Percentiles rank a stretch among this genome's conserved stretches.
These are phyloP conservation scores for Siphamia tubifer DNA, from an alignment of 2,113 vertebrate genomes.

Conservation along the genomic window DNA sequence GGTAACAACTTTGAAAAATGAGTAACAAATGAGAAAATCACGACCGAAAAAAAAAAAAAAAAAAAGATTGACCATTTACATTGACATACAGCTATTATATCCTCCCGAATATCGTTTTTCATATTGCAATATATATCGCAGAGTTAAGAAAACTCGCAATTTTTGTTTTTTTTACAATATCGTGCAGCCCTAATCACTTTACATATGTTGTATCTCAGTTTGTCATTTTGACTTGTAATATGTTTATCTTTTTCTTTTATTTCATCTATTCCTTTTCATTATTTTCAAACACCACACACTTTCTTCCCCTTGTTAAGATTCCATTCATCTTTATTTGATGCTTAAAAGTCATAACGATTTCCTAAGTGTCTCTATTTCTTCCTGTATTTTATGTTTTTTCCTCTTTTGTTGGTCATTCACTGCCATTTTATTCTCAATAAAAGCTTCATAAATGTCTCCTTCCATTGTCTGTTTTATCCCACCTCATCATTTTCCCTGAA, in stretches of 20 bases:
- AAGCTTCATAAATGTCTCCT: slow-evolving; percentile 41
- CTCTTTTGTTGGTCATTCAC: slow-evolving; percentile 11
- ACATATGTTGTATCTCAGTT: neutral
- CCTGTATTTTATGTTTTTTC: neutral
- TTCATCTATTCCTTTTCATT: too few relatives aligned
- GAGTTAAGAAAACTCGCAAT: too few relatives aligned
- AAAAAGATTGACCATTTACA: too few relatives aligned
- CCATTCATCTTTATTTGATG: neutral
- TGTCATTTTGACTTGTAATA: neutral
- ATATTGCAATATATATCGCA: too few relatives aligned
- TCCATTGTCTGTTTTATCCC: slow-evolving; percentile 37
- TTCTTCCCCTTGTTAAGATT: neutral
- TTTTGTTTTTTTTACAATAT: too few relatives aligned
- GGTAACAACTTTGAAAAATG: too few relatives aligned
- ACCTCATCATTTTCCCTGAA: neutral
- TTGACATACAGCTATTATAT: too few relatives aligned
- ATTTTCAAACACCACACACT: neutral
- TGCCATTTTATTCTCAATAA: slow-evolving; percentile 63
- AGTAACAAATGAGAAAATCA: too few relatives aligned
- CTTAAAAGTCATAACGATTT: neutral
- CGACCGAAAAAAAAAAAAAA: too few relatives aligned
- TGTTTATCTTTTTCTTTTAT: neutral
- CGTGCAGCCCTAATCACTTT: too few relatives aligned
- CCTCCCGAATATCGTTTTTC: too few relatives aligned
- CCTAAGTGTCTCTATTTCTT: neutral